Conservation (phyloP, 2,797 vertebrate species). For the Acrocephalus scirpaceus region DNA sequence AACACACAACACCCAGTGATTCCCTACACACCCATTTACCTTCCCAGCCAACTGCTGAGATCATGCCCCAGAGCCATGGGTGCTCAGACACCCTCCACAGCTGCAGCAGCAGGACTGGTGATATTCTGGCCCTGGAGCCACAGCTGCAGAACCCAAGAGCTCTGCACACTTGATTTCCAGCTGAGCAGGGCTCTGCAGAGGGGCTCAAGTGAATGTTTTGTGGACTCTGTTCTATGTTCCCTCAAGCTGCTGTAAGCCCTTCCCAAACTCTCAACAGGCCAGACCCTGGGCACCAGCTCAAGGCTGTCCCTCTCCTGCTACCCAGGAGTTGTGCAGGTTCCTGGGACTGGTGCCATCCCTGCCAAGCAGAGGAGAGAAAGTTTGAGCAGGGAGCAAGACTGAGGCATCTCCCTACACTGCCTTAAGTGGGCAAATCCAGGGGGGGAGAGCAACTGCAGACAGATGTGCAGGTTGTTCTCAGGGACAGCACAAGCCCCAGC, state of each 20-base stretch:
- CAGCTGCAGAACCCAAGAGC: background rate
- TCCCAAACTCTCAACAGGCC: background rate
- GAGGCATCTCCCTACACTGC: background rate
- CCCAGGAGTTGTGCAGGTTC: background rate
- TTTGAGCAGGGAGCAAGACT: fast-evolving
- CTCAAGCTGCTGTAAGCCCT: background rate
- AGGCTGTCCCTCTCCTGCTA: background rate
- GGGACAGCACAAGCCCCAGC: background rate
- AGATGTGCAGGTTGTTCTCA: background rate
- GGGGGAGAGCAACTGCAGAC: background rate
- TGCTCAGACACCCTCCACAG: background rate
- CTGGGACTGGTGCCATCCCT: background rate
- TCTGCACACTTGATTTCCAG: background rate
- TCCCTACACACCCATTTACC: background rate
- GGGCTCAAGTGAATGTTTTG: background rate
- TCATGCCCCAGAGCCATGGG: background rate
- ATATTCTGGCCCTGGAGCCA: background rate
- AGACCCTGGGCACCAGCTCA: background rate
- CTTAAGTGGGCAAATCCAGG: background rate
- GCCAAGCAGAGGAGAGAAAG: background rate
- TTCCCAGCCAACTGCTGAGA: background rate
- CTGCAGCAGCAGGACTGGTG: background rate
- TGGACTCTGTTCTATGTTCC: background rate
- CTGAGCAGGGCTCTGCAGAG: background rate
- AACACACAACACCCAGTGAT: background rate